Evolutionary conservation across 2,113 vertebrate genomes (phyloP).

Genomic region (Pachycephala philippinensis): DNA sequence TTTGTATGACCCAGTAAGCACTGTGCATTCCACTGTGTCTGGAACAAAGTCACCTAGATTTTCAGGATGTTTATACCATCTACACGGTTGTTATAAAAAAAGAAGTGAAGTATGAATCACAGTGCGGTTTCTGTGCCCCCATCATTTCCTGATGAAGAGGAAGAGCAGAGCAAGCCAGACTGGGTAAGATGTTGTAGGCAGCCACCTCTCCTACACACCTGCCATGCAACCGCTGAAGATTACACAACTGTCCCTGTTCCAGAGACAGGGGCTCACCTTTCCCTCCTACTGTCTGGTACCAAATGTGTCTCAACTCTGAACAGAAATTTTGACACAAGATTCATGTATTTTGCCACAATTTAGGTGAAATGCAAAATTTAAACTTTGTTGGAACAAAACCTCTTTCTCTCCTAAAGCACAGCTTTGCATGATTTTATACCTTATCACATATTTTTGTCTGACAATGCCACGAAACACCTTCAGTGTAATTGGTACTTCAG

Average conservation of each 20-base stretch:
- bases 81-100: not conserved
- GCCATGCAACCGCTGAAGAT: not conserved
- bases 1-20: not conserved
- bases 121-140: not conserved
- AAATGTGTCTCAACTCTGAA: slow-evolving; percentile 15
- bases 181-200: not conserved
- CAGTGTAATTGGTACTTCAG: not conserved
- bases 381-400: not conserved
- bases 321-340: slow-evolving; percentile 5
- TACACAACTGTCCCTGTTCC: slow-evolving; percentile 4
- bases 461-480: not conserved
- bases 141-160: not conserved
- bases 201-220: not conserved
- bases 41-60: not conserved
- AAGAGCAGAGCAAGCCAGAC: not conserved
- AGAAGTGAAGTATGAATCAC: not conserved
- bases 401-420: not conserved
- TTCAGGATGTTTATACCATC: not conserved
- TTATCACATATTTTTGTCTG: not conserved
- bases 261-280: slow-evolving; percentile 19
- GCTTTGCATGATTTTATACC: not conserved
- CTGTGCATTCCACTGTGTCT: not conserved
- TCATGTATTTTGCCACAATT: not conserved
- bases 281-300: slow-evolving; percentile 1
- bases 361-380: not conserved